Base-by-base conservation (phyloP, 2,113 vertebrate species). In the Pterophyllum scalare region DNA sequence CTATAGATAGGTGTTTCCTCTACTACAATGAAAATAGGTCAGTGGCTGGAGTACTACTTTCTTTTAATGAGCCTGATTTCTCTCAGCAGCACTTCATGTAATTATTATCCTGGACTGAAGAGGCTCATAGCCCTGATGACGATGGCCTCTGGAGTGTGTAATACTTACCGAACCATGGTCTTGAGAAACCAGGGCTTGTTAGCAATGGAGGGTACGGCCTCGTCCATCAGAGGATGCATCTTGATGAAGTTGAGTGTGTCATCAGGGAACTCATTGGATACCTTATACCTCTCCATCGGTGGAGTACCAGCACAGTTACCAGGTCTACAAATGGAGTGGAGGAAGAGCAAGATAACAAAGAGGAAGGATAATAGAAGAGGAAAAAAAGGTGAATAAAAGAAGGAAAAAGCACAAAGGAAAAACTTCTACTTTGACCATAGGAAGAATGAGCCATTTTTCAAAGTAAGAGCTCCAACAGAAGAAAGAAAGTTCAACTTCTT, bases 231-330 rank as follows among this genome's bases (percentile, higher is more conserved):
- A 2, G 98, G 98, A 92, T 99, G 98, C 28, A 97, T 97, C 96
- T 99, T 99, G 94, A 99, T 98, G 93, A 99, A 99, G 94, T 99
- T 99, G 88, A 99, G 95, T 3, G 98, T 99, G 87, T 99, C 98
- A 7, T 99, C 98, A 0, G 98, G 98, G 89, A 99, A 99, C 94
- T 99, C 98, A 1, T 97, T 99, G 94, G 98, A 99, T 11, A 97
- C 96, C 85, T 96, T 92, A 65, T 97, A 99, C 89, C 95, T 97
- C 94, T 99, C 97, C 94, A 97, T 94, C 8, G 96, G 96, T 3
- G 95, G 84, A 24, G 97, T 96, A 38, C 97, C 97, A 19, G 98
- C 98, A 80, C 98, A 99, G 88, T 95, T 98, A 62, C 98, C 98
- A 20, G 98, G 98, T 86, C 98, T 99, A 87, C 31, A 67, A 86